Evolutionary conservation across 2,797 vertebrate genomes (phyloP).

Genomic region (Chaetodon trifasciatus): DNA sequence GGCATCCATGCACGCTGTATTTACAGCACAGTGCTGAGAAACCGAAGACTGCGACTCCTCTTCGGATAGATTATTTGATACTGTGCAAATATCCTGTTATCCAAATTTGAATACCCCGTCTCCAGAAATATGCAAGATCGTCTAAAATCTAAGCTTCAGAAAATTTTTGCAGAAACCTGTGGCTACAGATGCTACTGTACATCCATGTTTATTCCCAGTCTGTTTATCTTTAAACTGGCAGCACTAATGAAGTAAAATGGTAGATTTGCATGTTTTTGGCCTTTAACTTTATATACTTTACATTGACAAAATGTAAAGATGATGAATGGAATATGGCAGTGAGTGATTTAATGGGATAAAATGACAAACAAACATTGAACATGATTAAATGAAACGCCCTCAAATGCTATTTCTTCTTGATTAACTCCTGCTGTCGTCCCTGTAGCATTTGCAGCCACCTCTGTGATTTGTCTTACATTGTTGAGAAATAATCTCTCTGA

Average conservation of each 20-base stretch:
- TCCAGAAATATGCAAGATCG: not conserved
- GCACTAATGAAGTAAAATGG: not conserved
- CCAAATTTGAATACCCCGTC: not conserved
- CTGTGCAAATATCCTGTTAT: too few species aligned
- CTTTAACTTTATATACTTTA: not conserved
- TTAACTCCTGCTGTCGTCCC: not conserved
- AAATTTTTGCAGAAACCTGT: not conserved
- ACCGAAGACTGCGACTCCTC: not conserved
- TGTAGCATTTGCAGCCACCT: not conserved
- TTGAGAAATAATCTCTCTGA: not conserved
- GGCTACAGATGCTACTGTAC: not conserved
- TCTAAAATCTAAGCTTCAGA: not conserved
- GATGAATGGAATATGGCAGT: not conserved
- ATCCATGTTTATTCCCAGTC: not conserved
- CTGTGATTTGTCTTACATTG: not conserved
- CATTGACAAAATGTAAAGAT: not conserved
- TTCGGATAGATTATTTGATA: too few species aligned
- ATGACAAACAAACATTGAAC: not conserved
- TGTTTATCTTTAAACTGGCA: not conserved
- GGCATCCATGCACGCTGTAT: not conserved
- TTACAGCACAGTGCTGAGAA: not conserved
- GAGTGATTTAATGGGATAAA: not conserved
- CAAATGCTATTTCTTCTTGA: slow-evolving; percentile 2
- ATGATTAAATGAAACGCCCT: not conserved
- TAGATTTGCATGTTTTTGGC: not conserved